Conservation (phyloP, 2,797 vertebrate species). For the Arctocebus calabarensis region DNA sequence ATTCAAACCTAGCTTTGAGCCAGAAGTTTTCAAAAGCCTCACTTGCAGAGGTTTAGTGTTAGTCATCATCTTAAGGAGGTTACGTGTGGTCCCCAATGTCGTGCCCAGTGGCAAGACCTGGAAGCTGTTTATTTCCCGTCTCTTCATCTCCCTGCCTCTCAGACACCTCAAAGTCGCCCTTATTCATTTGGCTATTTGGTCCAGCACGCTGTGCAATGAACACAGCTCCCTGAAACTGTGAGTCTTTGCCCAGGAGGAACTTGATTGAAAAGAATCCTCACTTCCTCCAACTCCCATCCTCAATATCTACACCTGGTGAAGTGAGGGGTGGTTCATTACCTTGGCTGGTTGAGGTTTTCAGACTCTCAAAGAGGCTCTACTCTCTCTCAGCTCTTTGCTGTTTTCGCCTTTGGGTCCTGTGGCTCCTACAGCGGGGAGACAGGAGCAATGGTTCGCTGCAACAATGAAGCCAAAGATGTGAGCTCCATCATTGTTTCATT, state of each 20-base stretch:
- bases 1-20: constrained; percentile 50
- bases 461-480: constrained; percentile 42
- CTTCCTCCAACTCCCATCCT: background rate
- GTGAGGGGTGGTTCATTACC: background rate
- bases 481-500: constrained; percentile 87
- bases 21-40: constrained; percentile 38
- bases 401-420: constrained; percentile 96
- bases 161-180: background rate
- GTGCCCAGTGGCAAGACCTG: background rate
- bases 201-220: background rate
- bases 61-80: background rate
- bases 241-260: background rate
- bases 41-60: constrained; percentile 1
- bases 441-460: constrained; percentile 89
- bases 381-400: constrained; percentile 92
- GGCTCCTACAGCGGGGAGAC: constrained; percentile 92
- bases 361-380: constrained; percentile 41
- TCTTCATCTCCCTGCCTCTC: background rate
- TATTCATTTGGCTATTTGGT: background rate
- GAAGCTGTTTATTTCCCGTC: background rate
- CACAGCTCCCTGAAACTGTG: background rate
- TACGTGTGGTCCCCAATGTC: background rate
- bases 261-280: background rate
- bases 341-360: constrained; percentile 10
- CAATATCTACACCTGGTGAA: background rate